Conservation (phyloP, 1,140 invertebrate genomes). For the Hycleus cichorii region DNA sequence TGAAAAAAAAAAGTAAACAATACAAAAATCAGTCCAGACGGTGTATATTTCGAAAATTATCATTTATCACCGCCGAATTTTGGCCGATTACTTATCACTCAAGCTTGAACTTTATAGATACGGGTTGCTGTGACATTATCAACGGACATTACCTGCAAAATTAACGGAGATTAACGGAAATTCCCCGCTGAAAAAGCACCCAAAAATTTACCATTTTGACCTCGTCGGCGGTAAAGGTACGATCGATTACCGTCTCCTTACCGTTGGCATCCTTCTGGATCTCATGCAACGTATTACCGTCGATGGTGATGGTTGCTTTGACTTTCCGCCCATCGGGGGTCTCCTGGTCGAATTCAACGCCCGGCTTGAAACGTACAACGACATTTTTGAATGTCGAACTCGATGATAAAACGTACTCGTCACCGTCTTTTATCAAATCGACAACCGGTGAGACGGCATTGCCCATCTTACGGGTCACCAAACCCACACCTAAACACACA, state of each 20-base stretch:
- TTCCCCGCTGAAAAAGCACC: too few species aligned
- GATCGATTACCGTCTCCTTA: slow-evolving; percentile 55
- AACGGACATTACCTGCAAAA: slow-evolving; percentile 50
- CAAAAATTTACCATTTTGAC: slow-evolving; percentile 54
- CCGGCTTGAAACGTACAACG: slow-evolving; percentile 69
- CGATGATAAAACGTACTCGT: slow-evolving; percentile 65
- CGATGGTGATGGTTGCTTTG: slow-evolving; percentile 58
- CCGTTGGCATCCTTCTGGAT: slow-evolving; percentile 61
- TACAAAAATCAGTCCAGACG: neutral
- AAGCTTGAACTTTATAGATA: slow-evolving; percentile 40
- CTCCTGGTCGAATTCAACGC: slow-evolving; percentile 77
- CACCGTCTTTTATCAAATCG: slow-evolving; percentile 59
- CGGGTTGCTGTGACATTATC: slow-evolving; percentile 55
- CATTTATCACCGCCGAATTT: too few species aligned
- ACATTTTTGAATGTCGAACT: slow-evolving; percentile 78
- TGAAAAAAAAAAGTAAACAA: neutral
- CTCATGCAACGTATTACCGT: slow-evolving; percentile 63
- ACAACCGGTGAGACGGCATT: slow-evolving; percentile 64
- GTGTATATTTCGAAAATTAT: too few species aligned
- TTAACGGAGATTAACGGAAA: slow-evolving; percentile 12
- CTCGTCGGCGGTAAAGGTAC: slow-evolving; percentile 62
- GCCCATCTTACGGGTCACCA: slow-evolving; percentile 69
- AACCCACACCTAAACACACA: slow-evolving; percentile 58
- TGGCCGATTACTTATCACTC: too few species aligned
- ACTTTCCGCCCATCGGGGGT: slow-evolving; percentile 80